Evolutionary conservation across 2,888 invertebrate genomes (phyloP), one percentile per base, ranked within the genome.

Genomic region (Sthenelais limicola): DNA sequence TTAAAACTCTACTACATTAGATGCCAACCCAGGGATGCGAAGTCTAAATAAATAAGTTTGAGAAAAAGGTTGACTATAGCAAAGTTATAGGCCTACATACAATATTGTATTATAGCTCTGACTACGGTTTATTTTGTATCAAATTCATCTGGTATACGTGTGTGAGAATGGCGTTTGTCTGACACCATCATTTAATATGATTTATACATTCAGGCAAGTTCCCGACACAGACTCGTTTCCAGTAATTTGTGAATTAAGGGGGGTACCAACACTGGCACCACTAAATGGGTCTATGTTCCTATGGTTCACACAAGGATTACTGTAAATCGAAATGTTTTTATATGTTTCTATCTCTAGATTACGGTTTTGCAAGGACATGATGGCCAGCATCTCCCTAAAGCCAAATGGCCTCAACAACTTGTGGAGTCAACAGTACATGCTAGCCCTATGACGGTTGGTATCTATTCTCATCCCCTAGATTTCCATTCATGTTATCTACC

Each of bases 331-430:
- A 43, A 12, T 43, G 43, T 12, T 43, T 43, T 43, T 43, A 43
- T 12, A 12, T 9, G 12, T 12, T 43, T 12, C 18, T 43, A 12
- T 12, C 18, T 18, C 43, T 21, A 62, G 3, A 76, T 85, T 32
- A 82, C 84, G 32, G 84, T 85, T 0, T 32, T 85, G 4, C 74
- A 79, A 47, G 85, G 81, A 18, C 77, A 81, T 51, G 82, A 78
- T 47, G 86, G 86, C 0, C 80, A 80, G 49, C 47, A 74, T 4
- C 56, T 80, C 5, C 68, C 75, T 12, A 74, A 80, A 24, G 75
- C 82, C 4, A 77, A 79, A 51, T 86, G 85, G 85, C 85, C 86
- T 7, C 79, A 81, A 56, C 80, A 82, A 66, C 81, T 82, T 68
- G 74, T 82, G 35, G 82, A 84, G 56, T 81, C 79, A 32, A 83